Percentiles rank a stretch among this genome's conserved stretches.
Conservation (phyloP, 1,140 invertebrate species). For the Camponotus pennsylvanicus region DNA sequence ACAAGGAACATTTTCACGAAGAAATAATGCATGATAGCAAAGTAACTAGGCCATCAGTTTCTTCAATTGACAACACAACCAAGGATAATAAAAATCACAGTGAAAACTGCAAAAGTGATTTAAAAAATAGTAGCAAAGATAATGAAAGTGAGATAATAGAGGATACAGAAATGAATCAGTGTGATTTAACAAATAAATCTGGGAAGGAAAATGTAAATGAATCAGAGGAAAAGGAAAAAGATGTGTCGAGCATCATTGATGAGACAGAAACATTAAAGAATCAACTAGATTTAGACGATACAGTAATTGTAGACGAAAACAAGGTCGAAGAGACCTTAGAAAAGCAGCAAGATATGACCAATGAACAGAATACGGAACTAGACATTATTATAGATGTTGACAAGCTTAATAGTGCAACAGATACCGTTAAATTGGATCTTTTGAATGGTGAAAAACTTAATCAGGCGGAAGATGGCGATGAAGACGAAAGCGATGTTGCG, state of each 20-base stretch:
- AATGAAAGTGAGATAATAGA: neutral
- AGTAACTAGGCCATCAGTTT: neutral
- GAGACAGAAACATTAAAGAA: slow-evolving; percentile 5
- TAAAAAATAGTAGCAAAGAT: neutral
- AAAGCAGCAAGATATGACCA: neutral
- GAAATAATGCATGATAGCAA: neutral
- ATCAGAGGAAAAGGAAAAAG: slow-evolving; percentile 22
- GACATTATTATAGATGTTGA: neutral
- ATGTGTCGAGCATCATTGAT: neutral
- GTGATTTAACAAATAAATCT: slow-evolving; percentile 2
- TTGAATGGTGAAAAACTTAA: neutral
- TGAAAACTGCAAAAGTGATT: neutral
- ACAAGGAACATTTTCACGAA: neutral
- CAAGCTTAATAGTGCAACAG: neutral
- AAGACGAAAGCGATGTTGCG: neutral
- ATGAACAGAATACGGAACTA: slow-evolving; percentile 16
- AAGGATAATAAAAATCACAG: neutral
- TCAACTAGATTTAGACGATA: slow-evolving; percentile 30
- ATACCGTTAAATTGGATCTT: neutral
- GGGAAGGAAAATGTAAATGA: neutral
- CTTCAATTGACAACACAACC: neutral
- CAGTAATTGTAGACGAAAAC: neutral
- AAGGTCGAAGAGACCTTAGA: neutral
- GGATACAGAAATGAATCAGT: neutral
- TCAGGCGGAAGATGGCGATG: neutral